A percentile compares a stretch with the other conserved stretches of the same genome.
These are phyloP conservation scores for Sarcophaga variegata DNA, from an alignment of 2,888 invertebrate genomes.

Conservation along the genomic window DNA sequence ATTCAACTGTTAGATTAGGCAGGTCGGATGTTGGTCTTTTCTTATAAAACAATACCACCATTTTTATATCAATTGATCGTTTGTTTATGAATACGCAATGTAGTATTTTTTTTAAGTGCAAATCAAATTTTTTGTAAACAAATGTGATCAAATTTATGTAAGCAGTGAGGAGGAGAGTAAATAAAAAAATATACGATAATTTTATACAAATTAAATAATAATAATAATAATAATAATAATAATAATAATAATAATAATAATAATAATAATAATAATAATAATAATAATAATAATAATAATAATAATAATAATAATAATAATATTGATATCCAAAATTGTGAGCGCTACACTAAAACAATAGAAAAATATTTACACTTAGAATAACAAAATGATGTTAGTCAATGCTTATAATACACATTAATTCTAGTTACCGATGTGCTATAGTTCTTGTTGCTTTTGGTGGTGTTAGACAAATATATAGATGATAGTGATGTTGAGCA, in stretches of 20 bases:
- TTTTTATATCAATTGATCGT: not conserved
- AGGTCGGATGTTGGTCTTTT: not conserved
- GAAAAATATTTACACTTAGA: conserved; percentile 50
- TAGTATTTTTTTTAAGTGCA: not conserved
- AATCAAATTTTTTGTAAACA: not conserved
- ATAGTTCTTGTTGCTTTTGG: conserved; percentile 38
- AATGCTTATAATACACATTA: conserved; percentile 16
- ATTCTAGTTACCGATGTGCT: conserved; percentile 34
- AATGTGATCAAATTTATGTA: not conserved
- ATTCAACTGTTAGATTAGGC: not conserved
- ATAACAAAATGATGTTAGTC: conserved; percentile 4
- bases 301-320: conserved; percentile 4
- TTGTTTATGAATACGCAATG: not conserved
- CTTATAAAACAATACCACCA: not conserved
- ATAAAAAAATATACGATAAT: conserved; percentile 14
- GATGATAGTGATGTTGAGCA: conserved; percentile 53
- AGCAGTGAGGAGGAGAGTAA: not conserved
- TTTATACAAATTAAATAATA: not conserved
- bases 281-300: too few relatives aligned
- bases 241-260: too few relatives aligned
- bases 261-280: too few relatives aligned
- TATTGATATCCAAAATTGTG: conserved; percentile 61
- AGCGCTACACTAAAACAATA: conserved; percentile 66
- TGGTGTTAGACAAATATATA: conserved; percentile 23
- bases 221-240: conserved; percentile 15